Base-by-base conservation (phyloP, 2,113 vertebrate species). In the Apistogramma diplotaenia region DNA sequence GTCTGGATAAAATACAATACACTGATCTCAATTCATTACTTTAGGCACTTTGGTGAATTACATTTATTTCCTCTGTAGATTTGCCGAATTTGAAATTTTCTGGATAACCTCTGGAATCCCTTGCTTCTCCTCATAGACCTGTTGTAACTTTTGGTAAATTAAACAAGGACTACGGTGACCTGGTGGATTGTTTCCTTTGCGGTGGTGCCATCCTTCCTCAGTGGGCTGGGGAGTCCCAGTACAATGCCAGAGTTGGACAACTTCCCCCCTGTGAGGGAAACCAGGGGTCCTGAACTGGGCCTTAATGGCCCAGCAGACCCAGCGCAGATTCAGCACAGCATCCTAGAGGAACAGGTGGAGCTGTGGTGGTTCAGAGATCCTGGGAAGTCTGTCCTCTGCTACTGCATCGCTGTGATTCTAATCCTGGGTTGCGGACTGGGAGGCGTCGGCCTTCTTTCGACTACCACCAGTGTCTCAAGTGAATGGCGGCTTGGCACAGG, bases 341-440 rank as follows among this genome's bases (percentile, higher is more conserved):
- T 97, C 73, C 89, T 99, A 89, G 97, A 97, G 12, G 98, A 99
- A 78, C 98, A 99, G 19, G 97, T 98, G 90, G 98, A 99, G 85
- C 95, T 99, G 19, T 99, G 98, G 98, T 99, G 98, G 98, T 99
- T 97, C 91, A 94, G 96, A 81, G 96, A 99, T 87, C 98, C 98
- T 0, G 95, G 96, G 51, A 98, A 96, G 82, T 98, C 98, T 0
- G 87, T 97, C 4, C 89, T 99, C 19, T 99, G 98, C 92, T 99
- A 99, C 1, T 94, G 93, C 0, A 92, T 97, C 84, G 96, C 98
- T 0, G 97, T 99, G 75, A 89, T 93, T 12, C 94, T 99, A 1
- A 98, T 98, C 90, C 85, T 98, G 51, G 96, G 96, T 76, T 98
- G 97, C 0, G 98, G 98, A 18, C 94, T 97, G 0, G 97, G 97